A percentile compares a stretch with the other conserved stretches of the same genome.
Evolutionary conservation across 2,113 vertebrate species (phyloP).

Genomic region (Platichthys flesus): DNA sequence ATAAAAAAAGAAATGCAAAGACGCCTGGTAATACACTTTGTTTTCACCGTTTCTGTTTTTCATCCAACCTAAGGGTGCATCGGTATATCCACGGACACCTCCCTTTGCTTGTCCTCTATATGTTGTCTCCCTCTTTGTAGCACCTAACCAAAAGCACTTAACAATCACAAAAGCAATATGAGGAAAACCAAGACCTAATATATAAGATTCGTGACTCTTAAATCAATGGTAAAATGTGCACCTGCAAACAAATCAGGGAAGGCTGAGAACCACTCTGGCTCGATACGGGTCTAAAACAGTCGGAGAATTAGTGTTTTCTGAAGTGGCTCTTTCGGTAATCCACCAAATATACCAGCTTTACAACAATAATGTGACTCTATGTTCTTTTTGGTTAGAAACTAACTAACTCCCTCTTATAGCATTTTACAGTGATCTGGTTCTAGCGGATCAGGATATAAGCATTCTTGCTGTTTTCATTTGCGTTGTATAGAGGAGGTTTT

Average conservation of each 20-base stretch:
- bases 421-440: neutral
- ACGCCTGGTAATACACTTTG: neutral
- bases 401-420: neutral
- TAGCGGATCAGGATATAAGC: too few species aligned
- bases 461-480: too few species aligned
- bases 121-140: conserved; percentile 19
- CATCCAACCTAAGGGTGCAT: neutral
- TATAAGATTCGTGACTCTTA: conserved; percentile 35
- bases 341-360: conserved; percentile 56
- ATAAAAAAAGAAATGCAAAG: neutral
- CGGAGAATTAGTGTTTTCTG: conserved; percentile 38
- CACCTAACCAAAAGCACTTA: conserved; percentile 36
- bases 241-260: conserved; percentile 48
- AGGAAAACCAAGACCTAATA: conserved; percentile 47
- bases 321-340: conserved; percentile 46
- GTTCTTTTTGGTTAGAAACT: conserved; percentile 14
- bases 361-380: conserved; percentile 21
- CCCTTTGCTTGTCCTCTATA: conserved; percentile 2
- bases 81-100: conserved; percentile 4
- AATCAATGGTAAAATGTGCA: conserved; percentile 44
- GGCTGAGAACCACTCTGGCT: conserved; percentile 35
- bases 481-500: too few species aligned
- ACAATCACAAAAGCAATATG: conserved; percentile 52
- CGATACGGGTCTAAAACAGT: conserved; percentile 47
- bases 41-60: neutral